A percentile compares a stretch with the other conserved stretches of the same genome.
Evolutionary conservation across 2,113 vertebrate genomes (phyloP).

Genomic region (Trogon melanurus): DNA sequence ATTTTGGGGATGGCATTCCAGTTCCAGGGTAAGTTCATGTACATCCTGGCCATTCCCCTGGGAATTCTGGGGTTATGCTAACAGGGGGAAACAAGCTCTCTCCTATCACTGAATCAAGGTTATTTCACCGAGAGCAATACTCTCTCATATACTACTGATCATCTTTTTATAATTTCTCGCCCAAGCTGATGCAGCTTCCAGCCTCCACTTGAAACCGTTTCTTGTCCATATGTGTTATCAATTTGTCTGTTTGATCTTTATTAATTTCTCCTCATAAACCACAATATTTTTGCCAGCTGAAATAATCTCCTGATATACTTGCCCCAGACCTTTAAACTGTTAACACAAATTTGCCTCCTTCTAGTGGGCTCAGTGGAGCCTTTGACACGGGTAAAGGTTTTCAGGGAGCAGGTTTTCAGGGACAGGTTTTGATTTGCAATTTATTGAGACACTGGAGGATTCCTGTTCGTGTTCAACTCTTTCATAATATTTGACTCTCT

Average conservation of each 20-base stretch:
- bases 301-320: not conserved
- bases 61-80: not conserved
- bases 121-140: not conserved
- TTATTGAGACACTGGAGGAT: not conserved
- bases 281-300: not conserved
- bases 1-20: fast-evolving
- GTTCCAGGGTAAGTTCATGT: not conserved
- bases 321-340: not conserved
- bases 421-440: not conserved
- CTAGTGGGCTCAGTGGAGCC: not conserved
- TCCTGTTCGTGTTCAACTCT: not conserved
- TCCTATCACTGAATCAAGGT: not conserved
- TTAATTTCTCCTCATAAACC: not conserved
- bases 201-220: not conserved
- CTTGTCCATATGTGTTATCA: not conserved
- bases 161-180: not conserved
- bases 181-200: not conserved
- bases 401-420: not conserved
- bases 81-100: not conserved
- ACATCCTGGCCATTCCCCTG: not conserved
- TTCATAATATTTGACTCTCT: not conserved
- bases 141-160: not conserved
- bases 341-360: conserved; percentile 3
- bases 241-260: not conserved
- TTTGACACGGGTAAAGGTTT: conserved; percentile 3